These are phyloP conservation scores for Heliconius nattereri DNA, from an alignment of 1,140 invertebrate species.

Conservation along the genomic window DNA sequence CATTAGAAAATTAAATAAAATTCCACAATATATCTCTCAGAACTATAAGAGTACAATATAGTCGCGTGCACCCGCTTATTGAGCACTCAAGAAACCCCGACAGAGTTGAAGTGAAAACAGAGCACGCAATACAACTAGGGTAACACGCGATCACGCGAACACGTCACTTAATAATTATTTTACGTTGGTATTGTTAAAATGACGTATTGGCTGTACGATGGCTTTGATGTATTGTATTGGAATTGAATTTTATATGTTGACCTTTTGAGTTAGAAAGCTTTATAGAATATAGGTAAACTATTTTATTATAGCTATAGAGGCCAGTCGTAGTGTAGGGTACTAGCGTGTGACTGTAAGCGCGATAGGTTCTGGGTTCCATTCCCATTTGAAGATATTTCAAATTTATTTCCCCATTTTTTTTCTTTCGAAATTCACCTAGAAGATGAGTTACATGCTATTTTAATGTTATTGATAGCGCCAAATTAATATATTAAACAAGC, in stretches of 20 bases:
- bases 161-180: constrained; percentile 43
- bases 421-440: no score
- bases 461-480: no score
- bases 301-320: no score
- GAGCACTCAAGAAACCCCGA: constrained; percentile 67
- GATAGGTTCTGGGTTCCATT: no score
- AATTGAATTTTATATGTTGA: constrained; percentile 9
- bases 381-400: no score
- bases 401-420: no score
- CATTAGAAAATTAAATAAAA: background rate
- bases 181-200: constrained; percentile 39
- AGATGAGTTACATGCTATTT: no score
- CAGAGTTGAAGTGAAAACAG: constrained; percentile 65
- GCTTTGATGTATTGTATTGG: constrained; percentile 8
- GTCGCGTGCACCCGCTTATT: constrained; percentile 58
- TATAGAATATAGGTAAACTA: background rate
- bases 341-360: no score
- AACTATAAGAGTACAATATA: constrained; percentile 13
- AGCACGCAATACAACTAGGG: constrained; percentile 58
- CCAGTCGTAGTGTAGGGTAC: no score
- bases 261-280: background rate
- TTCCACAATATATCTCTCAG: background rate
- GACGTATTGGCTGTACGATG: constrained; percentile 29
- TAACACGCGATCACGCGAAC: constrained; percentile 63
- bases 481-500: no score